Conservation (phyloP, 30 jellyfish, hydroid and myxozoan species). For the Catostylus mosaicus region DNA sequence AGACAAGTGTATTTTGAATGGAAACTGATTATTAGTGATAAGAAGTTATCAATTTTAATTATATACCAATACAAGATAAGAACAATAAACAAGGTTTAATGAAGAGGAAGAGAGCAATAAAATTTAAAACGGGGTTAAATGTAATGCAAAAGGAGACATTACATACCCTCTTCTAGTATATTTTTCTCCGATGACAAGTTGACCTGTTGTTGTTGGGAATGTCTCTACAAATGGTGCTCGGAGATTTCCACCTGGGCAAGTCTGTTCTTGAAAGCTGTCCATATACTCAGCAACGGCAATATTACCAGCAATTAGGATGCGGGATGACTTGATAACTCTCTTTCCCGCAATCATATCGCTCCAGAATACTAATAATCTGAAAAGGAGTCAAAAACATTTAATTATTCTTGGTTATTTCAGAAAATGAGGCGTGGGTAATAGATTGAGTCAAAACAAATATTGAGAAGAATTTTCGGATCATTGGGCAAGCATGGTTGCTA, state of each 20-base stretch:
- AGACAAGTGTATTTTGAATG: too few relatives aligned
- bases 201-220: slow-evolving; percentile 54
- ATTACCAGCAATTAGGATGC: slow-evolving; percentile 17
- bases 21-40: too few relatives aligned
- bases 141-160: neutral
- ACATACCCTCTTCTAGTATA: slow-evolving; percentile 28
- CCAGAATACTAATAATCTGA: slow-evolving; percentile 65
- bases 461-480: too few relatives aligned
- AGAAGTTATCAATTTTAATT: too few relatives aligned
- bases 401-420: too few relatives aligned
- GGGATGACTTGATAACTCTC: slow-evolving; percentile 45
- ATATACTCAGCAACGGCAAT: slow-evolving; percentile 31
- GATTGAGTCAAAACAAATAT: too few relatives aligned
- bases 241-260: slow-evolving; percentile 43
- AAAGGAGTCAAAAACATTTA: neutral
- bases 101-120: too few relatives aligned
- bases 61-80: too few relatives aligned
- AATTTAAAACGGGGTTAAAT: neutral
- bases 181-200: slow-evolving; percentile 56
- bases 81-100: too few relatives aligned
- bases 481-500: too few relatives aligned
- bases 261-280: slow-evolving; percentile 18
- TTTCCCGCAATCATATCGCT: slow-evolving; percentile 51
- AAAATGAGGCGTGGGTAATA: too few relatives aligned
- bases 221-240: slow-evolving; percentile 36